These are phyloP conservation scores for Sus cebifrons DNA, from an alignment of 2,797 vertebrate species.

Conservation along the genomic window DNA sequence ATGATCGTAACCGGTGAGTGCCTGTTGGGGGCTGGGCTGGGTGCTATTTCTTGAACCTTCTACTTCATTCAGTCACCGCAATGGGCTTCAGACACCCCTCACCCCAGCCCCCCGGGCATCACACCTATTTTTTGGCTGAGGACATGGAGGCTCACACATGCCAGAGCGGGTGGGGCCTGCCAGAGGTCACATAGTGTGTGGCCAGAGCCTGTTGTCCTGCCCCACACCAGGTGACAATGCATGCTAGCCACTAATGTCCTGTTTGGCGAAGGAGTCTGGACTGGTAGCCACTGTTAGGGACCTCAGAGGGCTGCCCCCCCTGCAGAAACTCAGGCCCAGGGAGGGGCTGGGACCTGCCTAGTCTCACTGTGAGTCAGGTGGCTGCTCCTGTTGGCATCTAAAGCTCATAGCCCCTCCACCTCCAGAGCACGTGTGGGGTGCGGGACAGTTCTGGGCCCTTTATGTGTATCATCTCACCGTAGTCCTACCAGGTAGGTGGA, in stretches of 20 bases:
- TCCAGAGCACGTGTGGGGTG: background rate
- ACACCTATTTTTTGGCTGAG: background rate
- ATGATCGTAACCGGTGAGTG: constrained; percentile 71
- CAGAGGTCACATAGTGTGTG: background rate
- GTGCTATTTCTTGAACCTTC: background rate
- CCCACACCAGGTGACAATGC: accelerated
- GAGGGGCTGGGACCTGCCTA: background rate
- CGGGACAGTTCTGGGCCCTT: background rate
- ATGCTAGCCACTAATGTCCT: background rate
- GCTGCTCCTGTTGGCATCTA: background rate
- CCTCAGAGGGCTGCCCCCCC: background rate
- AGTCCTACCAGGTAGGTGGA: background rate
- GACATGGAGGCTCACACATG: background rate
- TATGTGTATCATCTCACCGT: background rate
- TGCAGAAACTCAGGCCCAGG: background rate
- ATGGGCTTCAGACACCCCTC: background rate
- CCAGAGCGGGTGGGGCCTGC: background rate
- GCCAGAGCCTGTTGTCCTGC: background rate
- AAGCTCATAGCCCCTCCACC: background rate
- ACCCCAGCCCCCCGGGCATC: background rate
- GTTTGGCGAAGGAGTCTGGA: background rate
- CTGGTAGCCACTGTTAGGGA: background rate
- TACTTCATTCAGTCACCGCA: background rate
- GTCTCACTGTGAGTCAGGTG: background rate
- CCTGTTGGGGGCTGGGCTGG: background rate